phyloP scores from a whole-genome alignment of 2,797 vertebrate genomes.

The Thaleichthys pacificus region DNA sequence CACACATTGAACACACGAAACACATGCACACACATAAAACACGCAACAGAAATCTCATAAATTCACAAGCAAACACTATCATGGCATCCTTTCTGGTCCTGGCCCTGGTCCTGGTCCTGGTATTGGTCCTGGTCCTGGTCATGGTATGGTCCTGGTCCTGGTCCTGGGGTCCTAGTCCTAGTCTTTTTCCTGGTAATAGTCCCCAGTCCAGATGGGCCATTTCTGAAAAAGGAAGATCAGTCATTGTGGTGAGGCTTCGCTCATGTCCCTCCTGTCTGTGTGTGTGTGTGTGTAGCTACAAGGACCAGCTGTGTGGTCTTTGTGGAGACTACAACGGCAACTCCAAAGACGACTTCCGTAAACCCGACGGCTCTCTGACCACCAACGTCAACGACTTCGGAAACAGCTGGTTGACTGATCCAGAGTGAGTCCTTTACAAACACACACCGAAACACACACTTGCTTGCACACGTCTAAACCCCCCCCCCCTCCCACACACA shows the following conservation, averaged over 20 bases:
- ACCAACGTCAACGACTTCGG: constrained; percentile 67
- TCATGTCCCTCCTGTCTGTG: background rate
- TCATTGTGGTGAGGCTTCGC: background rate
- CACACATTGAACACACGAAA: background rate
- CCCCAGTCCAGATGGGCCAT: no score
- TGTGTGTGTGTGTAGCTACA: constrained; percentile 57
- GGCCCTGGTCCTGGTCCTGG: no score
- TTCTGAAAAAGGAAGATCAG: no score
- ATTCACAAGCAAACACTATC: background rate
- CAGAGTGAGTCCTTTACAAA: constrained; percentile 42
- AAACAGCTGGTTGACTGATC: constrained; percentile 75
- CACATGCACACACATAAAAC: background rate
- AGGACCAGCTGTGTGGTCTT: constrained; percentile 69
- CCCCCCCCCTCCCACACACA: background rate
- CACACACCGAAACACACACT: background rate
- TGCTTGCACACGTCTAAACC: background rate
- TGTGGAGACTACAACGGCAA: constrained; percentile 74
- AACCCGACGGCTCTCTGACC: constrained; percentile 66
- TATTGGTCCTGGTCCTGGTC: no score
- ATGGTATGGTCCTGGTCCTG: no score
- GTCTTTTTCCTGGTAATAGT: no score
- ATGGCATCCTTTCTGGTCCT: no score
- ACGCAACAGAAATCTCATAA: no score
- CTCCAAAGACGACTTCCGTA: constrained; percentile 70
- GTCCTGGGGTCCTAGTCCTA: no score